Percentiles rank a stretch among this genome's conserved stretches.
Conservation (phyloP, 2,113 vertebrate species). For the Pipa parva region DNA sequence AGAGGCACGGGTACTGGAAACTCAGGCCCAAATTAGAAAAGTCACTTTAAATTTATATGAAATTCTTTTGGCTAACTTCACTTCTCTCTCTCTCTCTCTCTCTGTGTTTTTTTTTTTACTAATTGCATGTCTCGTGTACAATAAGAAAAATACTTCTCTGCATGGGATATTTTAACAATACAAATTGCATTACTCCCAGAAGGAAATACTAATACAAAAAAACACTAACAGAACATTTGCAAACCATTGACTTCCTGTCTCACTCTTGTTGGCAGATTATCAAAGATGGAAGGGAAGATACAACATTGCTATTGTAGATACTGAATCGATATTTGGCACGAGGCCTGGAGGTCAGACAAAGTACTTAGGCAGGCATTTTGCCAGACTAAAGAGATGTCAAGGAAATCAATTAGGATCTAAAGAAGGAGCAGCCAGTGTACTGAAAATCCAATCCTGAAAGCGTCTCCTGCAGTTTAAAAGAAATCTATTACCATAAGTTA, state of each 20-base stretch:
- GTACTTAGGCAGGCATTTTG: slow-evolving; percentile 78
- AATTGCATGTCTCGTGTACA: background rate
- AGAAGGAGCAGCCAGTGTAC: slow-evolving; percentile 70
- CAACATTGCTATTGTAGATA: slow-evolving; percentile 56
- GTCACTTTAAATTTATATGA: background rate
- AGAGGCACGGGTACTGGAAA: background rate
- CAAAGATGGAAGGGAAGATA: slow-evolving; percentile 68
- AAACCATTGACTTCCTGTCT: slow-evolving; percentile 67
- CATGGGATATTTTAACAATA: slow-evolving; percentile 53
- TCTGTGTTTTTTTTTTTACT: background rate
- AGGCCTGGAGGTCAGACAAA: slow-evolving; percentile 78
- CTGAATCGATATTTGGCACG: slow-evolving; percentile 68
- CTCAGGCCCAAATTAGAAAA: background rate
- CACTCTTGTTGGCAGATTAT: slow-evolving; percentile 61
- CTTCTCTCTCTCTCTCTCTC: background rate
- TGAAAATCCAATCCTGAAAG: slow-evolving; percentile 69
- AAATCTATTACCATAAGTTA: slow-evolving; percentile 60
- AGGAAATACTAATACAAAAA: slow-evolving; percentile 47
- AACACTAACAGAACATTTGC: slow-evolving; percentile 61
- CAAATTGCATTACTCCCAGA: slow-evolving; percentile 48
- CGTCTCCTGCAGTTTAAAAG: slow-evolving; percentile 62
- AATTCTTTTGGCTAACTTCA: background rate
- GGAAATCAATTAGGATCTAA: slow-evolving; percentile 79
- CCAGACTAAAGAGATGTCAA: slow-evolving; percentile 81
- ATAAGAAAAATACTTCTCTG: slow-evolving; percentile 32